phyloP scores from a whole-genome alignment of 2,888 invertebrate genomes.

The Lycia hirtaria region DNA sequence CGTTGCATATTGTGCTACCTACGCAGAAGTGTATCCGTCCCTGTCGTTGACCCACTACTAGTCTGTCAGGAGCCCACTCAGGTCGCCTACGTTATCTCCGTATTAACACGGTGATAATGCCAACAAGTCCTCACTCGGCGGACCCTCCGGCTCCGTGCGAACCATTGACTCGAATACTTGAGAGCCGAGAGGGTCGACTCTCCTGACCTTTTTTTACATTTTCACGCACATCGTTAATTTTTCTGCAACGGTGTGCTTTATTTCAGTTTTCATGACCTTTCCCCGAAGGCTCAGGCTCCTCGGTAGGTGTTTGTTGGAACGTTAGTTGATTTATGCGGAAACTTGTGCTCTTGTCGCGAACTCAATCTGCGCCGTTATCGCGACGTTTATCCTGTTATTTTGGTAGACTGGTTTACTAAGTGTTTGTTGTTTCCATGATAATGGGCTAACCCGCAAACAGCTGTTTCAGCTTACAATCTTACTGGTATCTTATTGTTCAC shows the following conservation, averaged over 20 bases:
- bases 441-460: neutral
- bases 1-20: conserved; percentile 6
- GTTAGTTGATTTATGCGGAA: conserved; percentile 15
- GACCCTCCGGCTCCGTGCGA: conserved; percentile 27
- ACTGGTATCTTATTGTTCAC: neutral
- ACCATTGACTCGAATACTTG: conserved; percentile 41
- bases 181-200: conserved; percentile 31
- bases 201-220: conserved; percentile 43
- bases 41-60: conserved; percentile 4
- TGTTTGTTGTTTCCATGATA: conserved; percentile 10
- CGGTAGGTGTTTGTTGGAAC: conserved; percentile 9
- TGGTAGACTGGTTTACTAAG: conserved; percentile 9
- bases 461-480: neutral
- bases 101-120: conserved; percentile 3
- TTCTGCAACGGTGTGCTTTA: conserved; percentile 34
- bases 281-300: conserved; percentile 7
- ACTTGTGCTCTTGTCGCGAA: conserved; percentile 5
- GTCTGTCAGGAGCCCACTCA: conserved; percentile 10
- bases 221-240: conserved; percentile 42
- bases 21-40: conserved; percentile 4
- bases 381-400: conserved; percentile 17
- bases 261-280: conserved; percentile 26
- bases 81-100: conserved; percentile 13
- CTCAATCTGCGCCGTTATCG: neutral
- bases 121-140: conserved; percentile 14